Evolutionary conservation across 2,113 vertebrate species (phyloP).

Genomic region (Sylvia atricapilla): DNA sequence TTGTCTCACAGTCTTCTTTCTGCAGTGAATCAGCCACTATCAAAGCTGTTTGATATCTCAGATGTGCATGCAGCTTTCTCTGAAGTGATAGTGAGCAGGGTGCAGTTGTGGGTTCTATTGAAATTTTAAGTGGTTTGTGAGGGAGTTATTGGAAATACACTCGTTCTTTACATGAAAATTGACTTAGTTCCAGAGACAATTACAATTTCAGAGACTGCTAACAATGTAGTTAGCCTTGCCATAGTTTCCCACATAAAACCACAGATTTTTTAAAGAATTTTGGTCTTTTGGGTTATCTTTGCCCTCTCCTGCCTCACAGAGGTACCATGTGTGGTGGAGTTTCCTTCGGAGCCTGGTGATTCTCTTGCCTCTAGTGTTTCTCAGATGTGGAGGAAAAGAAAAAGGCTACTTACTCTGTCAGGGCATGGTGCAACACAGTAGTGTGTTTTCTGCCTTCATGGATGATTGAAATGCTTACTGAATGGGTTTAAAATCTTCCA

Average conservation of each 20-base stretch:
- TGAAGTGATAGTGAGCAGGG: background rate
- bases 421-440: background rate
- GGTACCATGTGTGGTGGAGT: accelerated
- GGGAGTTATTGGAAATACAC: background rate
- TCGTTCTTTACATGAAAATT: background rate
- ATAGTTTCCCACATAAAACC: background rate
- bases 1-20: background rate
- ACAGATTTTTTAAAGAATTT: background rate
- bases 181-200: background rate
- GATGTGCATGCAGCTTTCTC: background rate
- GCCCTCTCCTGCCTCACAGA: background rate
- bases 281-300: background rate
- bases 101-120: background rate
- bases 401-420: background rate
- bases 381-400: background rate
- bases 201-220: background rate
- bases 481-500: background rate
- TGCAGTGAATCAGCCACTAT: background rate
- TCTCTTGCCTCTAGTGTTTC: background rate
- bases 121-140: background rate
- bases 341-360: background rate
- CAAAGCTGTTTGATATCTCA: background rate
- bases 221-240: background rate
- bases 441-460: background rate
- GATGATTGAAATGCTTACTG: background rate